Evolutionary conservation across 2,888 invertebrate species (phyloP), one percentile per base, ranked within the genome.

Genomic region (Oxycera nigricornis): DNA sequence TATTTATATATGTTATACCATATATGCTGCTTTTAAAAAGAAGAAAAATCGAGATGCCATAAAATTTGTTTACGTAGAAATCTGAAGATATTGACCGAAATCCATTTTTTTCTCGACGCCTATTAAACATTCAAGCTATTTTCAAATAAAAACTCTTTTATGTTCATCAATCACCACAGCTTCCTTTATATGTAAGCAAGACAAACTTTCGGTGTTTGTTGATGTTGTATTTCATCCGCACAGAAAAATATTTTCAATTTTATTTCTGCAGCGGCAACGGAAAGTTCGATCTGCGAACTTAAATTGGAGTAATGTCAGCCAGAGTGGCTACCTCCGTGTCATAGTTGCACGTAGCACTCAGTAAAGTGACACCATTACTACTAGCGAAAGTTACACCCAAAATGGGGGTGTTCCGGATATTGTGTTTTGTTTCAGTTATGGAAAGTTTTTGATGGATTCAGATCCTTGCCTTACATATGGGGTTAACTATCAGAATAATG

Each of bases 191-290:
- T 46, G 46, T 17, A 46, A n/a, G n/a, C n/a, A 14, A 55, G 20
- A 55, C 55, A 24, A 55, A 24, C 55, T 55, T 55, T 55, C 24
- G 17, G 6, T 9, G 17, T 46, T 46, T 24, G 24, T 20, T 24
- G 20, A 55, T 55, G 24, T 61, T 61, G 17, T n/a, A 26, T 26
- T 57, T 61, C 31, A 30, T 30, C 22, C 61, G 30, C 61, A 30
- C 30, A 30, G n/a, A 9, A n/a, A 30, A 30, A 61, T 30, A 61
- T 28, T 61, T 61, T 61, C 61, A 61, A 61, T 61, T 61, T 61
- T 61, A 61, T 61, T 30, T 61, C 17, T n/a, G 17, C 30, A 24
- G 2, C 20, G 31, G 17, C 61, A 55, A 55, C 9, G 24, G 20
- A 22, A 55, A 50, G 24, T 22, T 55, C 55, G 24, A 55, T 22